phyloP scores from a whole-genome alignment of 2,797 vertebrate species.

The Lagocephalus sceleratus region DNA sequence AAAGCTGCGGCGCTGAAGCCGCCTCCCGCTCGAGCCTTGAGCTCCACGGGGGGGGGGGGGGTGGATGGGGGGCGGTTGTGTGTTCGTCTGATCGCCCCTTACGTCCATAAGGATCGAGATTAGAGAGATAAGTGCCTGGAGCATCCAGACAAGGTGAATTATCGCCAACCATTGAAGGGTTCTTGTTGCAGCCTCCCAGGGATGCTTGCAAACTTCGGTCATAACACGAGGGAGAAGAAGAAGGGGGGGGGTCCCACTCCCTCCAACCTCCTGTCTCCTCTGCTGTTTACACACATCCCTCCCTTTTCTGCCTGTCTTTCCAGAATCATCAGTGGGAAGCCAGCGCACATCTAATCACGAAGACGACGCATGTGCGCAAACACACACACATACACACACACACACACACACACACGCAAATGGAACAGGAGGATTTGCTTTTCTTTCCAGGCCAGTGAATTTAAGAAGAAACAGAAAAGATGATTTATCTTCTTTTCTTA shows the following conservation, averaged over 20 bases:
- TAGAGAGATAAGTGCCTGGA: conserved; percentile 48
- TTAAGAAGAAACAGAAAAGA: neutral
- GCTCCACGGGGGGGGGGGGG: conserved; percentile 41
- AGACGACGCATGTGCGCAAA: conserved; percentile 12
- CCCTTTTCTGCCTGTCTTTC: conserved; percentile 30
- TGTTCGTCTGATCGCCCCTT: conserved; percentile 43
- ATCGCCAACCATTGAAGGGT: conserved; percentile 43
- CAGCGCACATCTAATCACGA: conserved; percentile 30
- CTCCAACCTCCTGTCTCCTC: conserved; percentile 41
- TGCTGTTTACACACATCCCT: conserved; percentile 48
- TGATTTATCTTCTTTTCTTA: too few species aligned
- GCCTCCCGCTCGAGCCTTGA: conserved; percentile 42
- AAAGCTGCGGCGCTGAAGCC: conserved; percentile 44
- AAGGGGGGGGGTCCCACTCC: conserved; percentile 24
- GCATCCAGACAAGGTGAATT: conserved; percentile 49
- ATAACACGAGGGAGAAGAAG: conserved; percentile 8
- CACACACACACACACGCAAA: conserved; percentile 1
- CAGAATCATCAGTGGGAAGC: conserved; percentile 41
- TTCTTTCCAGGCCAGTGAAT: conserved; percentile 40
- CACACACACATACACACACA: neutral
- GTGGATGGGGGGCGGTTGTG: too few species aligned
- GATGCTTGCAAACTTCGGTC: conserved; percentile 42
- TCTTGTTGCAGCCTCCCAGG: conserved; percentile 45
- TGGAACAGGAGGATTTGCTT: conserved; percentile 28
- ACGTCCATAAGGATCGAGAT: conserved; percentile 46